Evolutionary conservation across 2,888 invertebrate species (phyloP), one percentile per base, ranked within the genome.

Genomic region (Morpho achilles): DNA sequence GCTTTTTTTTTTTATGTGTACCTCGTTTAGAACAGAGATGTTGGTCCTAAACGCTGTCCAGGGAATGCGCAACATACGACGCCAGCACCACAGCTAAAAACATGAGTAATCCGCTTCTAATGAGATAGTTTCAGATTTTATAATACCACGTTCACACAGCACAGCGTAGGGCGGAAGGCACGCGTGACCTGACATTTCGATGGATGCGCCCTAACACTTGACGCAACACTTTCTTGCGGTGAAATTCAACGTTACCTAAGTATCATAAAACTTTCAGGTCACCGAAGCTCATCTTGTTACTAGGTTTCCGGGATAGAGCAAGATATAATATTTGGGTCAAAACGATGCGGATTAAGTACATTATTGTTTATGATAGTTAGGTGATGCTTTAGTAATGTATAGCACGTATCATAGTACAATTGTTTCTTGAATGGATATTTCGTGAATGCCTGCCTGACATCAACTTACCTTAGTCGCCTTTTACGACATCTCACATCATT

Each of bases 81-180:
- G n/a, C n/a, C n/a, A n/a, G n/a, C n/a, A n/a, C n/a, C n/a, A n/a
- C n/a, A n/a, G n/a, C n/a, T n/a, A n/a, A n/a, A n/a, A n/a, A n/a
- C n/a, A 55, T 50, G 55, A 55, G 55, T 55, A 49, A 55, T 47
- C 23, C 54, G 47, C 48, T 49, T 39, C 23, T 55, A 62, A 62
- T 59, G 60, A 59, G 56, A 57, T 61, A 60, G 57, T 50, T 52
- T 51, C 58, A 64, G 57, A 58, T 60, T 63, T 58, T 59, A 56
- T 67, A 81, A 81, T 79, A 77, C 73, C 78, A 73, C 74, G 80
- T 77, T 84, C 80, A 73, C 80, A 80, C 74, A 75, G 73, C 53
- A 54, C 64, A 60, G 67, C 59, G 62, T 53, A 60, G 69, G 69
- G 71, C 71, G 75, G 72, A 74, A 74, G 74, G 66, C 72, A 75